phyloP scores from a whole-genome alignment of 2,888 invertebrate genomes.

The Drosophila meridionalis region DNA sequence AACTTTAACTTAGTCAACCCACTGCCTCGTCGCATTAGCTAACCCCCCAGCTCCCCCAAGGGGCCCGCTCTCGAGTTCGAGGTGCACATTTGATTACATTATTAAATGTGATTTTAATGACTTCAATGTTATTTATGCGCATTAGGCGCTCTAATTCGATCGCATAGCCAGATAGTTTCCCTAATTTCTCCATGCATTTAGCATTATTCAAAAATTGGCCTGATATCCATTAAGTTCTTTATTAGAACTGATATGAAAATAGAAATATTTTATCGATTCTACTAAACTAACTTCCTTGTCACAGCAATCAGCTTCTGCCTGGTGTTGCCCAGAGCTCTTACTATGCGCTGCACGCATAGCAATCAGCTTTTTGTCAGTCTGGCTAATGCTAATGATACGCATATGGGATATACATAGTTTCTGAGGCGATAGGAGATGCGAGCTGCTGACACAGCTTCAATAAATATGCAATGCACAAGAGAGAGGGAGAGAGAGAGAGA shows the following conservation, averaged over 20 bases:
- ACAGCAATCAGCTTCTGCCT: neutral
- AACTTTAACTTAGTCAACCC: slow-evolving; percentile 12
- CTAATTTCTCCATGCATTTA: slow-evolving; percentile 8
- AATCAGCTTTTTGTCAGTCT: slow-evolving; percentile 34
- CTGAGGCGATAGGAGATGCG: slow-evolving; percentile 9
- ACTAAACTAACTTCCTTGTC: neutral
- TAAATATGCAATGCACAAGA: slow-evolving; percentile 68
- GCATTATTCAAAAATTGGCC: neutral
- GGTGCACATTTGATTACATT: slow-evolving; percentile 35
- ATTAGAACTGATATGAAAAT: neutral
- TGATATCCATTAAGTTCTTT: neutral
- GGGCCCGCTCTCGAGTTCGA: neutral
- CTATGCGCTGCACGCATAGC: slow-evolving; percentile 13
- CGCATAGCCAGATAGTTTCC: slow-evolving; percentile 2
- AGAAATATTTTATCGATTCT: too few species aligned
- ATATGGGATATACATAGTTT: slow-evolving; percentile 14
- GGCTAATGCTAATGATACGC: slow-evolving; percentile 35
- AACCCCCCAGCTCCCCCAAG: neutral
- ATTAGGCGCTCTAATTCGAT: slow-evolving; percentile 38
- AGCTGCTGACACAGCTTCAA: slow-evolving; percentile 38
- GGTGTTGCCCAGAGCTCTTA: neutral
- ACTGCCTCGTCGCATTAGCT: neutral
- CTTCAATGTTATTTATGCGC: slow-evolving; percentile 46
- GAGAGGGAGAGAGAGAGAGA: neutral
- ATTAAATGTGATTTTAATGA: slow-evolving; percentile 79